A percentile compares a stretch with the other conserved stretches of the same genome.
Evolutionary conservation across 2,888 invertebrate genomes (phyloP).

Genomic region (Drosophila basisetae): DNA sequence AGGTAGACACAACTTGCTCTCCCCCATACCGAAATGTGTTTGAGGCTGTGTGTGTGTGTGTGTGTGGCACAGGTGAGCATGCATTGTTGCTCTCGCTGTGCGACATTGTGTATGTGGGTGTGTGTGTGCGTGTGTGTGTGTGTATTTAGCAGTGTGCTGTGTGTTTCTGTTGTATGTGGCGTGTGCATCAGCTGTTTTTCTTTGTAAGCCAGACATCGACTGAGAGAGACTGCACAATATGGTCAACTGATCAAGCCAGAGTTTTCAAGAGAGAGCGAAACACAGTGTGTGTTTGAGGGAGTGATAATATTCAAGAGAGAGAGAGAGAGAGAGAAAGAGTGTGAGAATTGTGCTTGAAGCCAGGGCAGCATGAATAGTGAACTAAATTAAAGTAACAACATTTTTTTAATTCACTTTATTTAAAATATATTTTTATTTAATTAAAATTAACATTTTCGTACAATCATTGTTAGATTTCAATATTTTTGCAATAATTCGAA

Average conservation of each 20-base stretch:
- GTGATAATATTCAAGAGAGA: background rate
- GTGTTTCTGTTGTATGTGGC: conserved; percentile 23
- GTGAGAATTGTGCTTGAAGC: conserved; percentile 10
- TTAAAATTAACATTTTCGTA: background rate
- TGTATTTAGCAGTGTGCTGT: conserved; percentile 12
- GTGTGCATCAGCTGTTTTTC: conserved; percentile 53
- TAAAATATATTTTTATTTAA: background rate
- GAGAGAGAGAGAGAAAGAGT: conserved; percentile 2
- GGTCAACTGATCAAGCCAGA: conserved; percentile 29
- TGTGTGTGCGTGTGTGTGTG: background rate
- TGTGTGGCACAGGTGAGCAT: conserved; percentile 22
- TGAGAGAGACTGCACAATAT: conserved; percentile 18
- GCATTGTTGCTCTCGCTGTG: conserved; percentile 17
- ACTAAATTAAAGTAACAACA: background rate
- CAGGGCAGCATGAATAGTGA: conserved; percentile 30
- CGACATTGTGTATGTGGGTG: background rate
- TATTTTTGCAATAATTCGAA: background rate
- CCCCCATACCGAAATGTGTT: conserved; percentile 11
- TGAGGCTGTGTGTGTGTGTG: conserved; percentile 13
- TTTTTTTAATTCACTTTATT: background rate
- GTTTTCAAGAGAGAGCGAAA: background rate
- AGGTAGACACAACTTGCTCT: conserved; percentile 48
- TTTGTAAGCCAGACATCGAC: conserved; percentile 24
- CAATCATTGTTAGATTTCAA: background rate
- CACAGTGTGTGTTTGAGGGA: background rate